Evolutionary conservation across 2,113 vertebrate genomes (phyloP).

Genomic region (Pygoscelis adeliae): DNA sequence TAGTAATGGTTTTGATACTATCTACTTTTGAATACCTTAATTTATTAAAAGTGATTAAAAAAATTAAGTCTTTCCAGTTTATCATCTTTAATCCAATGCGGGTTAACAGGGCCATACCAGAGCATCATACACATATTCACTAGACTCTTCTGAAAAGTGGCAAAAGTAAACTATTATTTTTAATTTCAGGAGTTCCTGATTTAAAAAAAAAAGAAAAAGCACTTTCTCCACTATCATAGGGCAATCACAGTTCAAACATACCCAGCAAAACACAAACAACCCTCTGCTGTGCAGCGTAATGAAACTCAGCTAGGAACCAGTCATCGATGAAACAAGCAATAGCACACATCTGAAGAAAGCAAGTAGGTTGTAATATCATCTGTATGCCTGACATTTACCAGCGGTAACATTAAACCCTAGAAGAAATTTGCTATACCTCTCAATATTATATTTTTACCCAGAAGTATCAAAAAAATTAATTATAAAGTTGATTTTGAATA

Average conservation of each 20-base stretch:
- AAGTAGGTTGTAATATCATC: not conserved
- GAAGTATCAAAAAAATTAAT: slow-evolving; percentile 20
- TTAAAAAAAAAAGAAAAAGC: not conserved
- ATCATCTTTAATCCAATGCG: not conserved
- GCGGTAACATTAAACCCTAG: not conserved
- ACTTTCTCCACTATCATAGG: not conserved
- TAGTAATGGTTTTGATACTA: not conserved
- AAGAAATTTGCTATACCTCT: not conserved
- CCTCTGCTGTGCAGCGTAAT: not conserved
- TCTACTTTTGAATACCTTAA: not conserved
- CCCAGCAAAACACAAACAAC: not conserved
- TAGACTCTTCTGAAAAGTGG: not conserved
- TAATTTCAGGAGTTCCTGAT: not conserved
- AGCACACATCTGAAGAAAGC: slow-evolving; percentile 7
- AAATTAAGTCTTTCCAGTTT: not conserved
- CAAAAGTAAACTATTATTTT: not conserved
- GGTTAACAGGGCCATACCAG: not conserved
- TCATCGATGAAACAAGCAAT: slow-evolving; percentile 19
- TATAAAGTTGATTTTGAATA: slow-evolving; percentile 16
- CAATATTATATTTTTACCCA: not conserved
- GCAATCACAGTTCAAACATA: not conserved
- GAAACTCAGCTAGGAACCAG: not conserved
- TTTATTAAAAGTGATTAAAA: not conserved
- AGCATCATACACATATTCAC: too few species aligned
- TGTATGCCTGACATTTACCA: not conserved